Conservation (phyloP, 2,888 invertebrate genomes). For the Papilio elwesi region DNA sequence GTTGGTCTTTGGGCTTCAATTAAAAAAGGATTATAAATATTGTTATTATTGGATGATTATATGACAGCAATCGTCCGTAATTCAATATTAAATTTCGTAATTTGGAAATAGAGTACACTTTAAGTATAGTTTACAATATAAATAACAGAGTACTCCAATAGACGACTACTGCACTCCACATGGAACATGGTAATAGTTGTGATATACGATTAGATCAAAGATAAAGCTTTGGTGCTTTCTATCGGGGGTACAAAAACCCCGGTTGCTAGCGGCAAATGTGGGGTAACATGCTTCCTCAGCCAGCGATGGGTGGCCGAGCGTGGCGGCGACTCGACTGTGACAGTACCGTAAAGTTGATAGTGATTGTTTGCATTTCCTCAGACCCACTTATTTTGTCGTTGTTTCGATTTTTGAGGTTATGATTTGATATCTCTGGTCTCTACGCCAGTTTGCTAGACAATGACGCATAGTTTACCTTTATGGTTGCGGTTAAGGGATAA, state of each 20-base stretch:
- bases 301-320: slow-evolving; percentile 40
- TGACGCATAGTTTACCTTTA: background rate
- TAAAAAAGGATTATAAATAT: too few relatives aligned
- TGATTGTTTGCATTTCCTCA: slow-evolving; percentile 33
- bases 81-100: too few relatives aligned
- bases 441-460: background rate
- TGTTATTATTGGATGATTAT: too few relatives aligned
- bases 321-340: slow-evolving; percentile 37
- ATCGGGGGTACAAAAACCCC: slow-evolving; percentile 48
- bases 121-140: too few relatives aligned
- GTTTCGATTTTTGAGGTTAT: slow-evolving; percentile 22
- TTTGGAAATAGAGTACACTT: too few relatives aligned
- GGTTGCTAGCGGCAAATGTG: slow-evolving; percentile 45
- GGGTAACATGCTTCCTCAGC: slow-evolving; percentile 48
- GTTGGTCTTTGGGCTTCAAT: too few relatives aligned
- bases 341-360: slow-evolving; percentile 8
- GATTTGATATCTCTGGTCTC: background rate
- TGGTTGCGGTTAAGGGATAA: background rate
- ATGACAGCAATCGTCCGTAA: too few relatives aligned
- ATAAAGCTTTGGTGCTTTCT: background rate
- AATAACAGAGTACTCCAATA: too few relatives aligned
- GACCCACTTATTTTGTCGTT: slow-evolving; percentile 30
- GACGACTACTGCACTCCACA: background rate
- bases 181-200: background rate
- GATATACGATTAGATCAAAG: background rate